Conservation (phyloP, 35 echinoderm and acorn worm genomes). For the Ophioderma brevispina region DNA sequence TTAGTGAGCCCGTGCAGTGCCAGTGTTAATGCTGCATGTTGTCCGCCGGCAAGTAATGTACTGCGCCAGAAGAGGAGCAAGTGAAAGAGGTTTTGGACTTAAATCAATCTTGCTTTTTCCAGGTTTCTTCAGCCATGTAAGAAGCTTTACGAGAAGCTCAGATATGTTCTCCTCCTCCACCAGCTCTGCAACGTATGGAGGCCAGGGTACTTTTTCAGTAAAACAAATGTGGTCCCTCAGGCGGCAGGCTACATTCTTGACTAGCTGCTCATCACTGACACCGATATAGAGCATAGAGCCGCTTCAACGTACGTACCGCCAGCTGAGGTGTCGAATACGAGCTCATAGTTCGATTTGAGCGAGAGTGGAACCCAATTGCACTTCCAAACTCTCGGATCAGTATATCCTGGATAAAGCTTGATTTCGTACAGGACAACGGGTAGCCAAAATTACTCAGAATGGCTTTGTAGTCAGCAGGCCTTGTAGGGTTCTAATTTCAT, state of each 20-base stretch:
- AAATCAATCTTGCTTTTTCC: conserved; percentile 11
- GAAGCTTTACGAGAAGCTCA: conserved; percentile 48
- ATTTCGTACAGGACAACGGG: conserved; percentile 9
- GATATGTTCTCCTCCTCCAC: conserved; percentile 24
- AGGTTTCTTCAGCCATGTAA: conserved; percentile 58
- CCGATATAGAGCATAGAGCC: conserved; percentile 25
- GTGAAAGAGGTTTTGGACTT: conserved; percentile 14
- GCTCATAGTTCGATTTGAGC: conserved; percentile 11
- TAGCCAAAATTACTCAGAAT: conserved; percentile 46
- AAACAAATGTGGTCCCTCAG: conserved; percentile 36
- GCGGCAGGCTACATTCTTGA: conserved; percentile 17
- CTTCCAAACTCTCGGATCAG: conserved; percentile 48
- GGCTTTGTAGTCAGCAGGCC: conserved; percentile 58
- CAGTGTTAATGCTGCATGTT: neutral
- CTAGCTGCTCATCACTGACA: conserved; percentile 39
- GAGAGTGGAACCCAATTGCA: conserved; percentile 11
- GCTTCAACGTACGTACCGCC: conserved; percentile 38
- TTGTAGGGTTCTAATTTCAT: conserved; percentile 57
- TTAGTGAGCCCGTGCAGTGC: conserved; percentile 22
- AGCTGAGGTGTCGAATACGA: conserved; percentile 30
- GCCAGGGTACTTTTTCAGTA: conserved; percentile 47
- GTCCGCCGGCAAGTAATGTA: conserved; percentile 12
- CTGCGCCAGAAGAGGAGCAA: conserved; percentile 12
- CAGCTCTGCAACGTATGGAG: conserved; percentile 37
- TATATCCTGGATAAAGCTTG: conserved; percentile 50